Percentiles rank a stretch among this genome's conserved stretches.
Conservation (phyloP, 2,797 vertebrate genomes). For the Chloroceryle inda region DNA sequence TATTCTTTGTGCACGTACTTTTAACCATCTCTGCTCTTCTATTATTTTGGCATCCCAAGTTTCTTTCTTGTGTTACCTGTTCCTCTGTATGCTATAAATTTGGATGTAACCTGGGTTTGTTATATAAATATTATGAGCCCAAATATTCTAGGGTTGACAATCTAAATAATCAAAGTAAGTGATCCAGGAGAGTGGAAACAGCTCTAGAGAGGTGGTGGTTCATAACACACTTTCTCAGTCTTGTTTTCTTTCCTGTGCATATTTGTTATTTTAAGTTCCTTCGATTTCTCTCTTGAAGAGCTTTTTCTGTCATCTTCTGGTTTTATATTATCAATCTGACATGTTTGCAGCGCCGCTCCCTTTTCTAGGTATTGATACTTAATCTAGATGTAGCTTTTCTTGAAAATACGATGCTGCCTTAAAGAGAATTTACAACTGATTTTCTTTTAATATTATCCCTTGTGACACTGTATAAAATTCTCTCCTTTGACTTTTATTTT, state of each 20-base stretch:
- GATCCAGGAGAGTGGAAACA: conserved; percentile 22
- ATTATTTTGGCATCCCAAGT: not conserved
- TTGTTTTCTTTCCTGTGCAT: conserved; percentile 59
- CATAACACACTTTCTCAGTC: conserved; percentile 29
- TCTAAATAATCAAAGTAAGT: conserved; percentile 22
- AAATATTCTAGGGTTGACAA: not conserved
- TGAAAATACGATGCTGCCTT: not conserved
- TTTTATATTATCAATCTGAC: not conserved
- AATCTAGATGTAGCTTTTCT: not conserved
- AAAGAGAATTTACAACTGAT: not conserved
- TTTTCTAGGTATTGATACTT: not conserved
- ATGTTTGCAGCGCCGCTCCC: not conserved
- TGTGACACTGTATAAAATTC: fast-evolving
- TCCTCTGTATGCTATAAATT: not conserved
- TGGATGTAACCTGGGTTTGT: not conserved
- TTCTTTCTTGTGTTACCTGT: not conserved
- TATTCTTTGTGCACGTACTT: not conserved
- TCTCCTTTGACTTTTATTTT: not conserved
- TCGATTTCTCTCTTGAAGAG: not conserved
- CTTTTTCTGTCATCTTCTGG: not conserved
- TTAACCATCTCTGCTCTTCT: not conserved
- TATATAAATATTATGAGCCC: not conserved
- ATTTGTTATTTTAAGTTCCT: conserved; percentile 55
- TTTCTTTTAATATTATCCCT: not conserved
- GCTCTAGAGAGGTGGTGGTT: conserved; percentile 28